Evolutionary conservation across 2,888 invertebrate species (phyloP).

Genomic region (Didymodactylos carnosus): DNA sequence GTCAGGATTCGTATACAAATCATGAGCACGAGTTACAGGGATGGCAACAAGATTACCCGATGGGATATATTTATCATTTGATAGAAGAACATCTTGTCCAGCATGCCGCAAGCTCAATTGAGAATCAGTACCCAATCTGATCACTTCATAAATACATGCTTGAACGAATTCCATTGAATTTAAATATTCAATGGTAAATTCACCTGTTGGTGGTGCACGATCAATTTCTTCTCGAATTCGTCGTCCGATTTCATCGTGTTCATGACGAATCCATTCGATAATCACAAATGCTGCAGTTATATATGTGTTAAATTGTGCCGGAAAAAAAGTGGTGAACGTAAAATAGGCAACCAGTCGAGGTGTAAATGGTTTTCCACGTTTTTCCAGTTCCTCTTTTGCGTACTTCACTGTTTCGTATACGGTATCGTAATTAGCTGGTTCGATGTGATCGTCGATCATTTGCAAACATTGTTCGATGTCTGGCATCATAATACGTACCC

Average conservation of each 20-base stretch:
- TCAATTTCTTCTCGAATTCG: background rate
- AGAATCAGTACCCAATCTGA: background rate
- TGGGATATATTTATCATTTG: background rate
- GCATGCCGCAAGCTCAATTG: background rate
- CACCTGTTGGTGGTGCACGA: background rate
- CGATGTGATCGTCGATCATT: background rate
- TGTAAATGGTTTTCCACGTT: background rate
- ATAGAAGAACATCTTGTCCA: background rate
- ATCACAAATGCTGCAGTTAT: background rate
- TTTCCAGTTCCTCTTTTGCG: background rate
- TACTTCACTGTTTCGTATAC: background rate
- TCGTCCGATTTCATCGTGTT: background rate
- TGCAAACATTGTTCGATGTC: background rate
- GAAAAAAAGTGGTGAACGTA: background rate
- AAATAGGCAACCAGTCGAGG: background rate
- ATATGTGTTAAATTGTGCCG: background rate
- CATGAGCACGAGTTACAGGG: background rate
- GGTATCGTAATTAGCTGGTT: background rate
- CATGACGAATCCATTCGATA: background rate
- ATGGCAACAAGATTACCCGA: background rate
- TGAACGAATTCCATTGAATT: background rate
- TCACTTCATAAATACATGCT: background rate
- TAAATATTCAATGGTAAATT: background rate
- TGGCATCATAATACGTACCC: background rate
- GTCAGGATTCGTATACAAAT: background rate